phyloP scores from a whole-genome alignment of 2,888 invertebrate species.

The Zhengitettix transpicula region DNA sequence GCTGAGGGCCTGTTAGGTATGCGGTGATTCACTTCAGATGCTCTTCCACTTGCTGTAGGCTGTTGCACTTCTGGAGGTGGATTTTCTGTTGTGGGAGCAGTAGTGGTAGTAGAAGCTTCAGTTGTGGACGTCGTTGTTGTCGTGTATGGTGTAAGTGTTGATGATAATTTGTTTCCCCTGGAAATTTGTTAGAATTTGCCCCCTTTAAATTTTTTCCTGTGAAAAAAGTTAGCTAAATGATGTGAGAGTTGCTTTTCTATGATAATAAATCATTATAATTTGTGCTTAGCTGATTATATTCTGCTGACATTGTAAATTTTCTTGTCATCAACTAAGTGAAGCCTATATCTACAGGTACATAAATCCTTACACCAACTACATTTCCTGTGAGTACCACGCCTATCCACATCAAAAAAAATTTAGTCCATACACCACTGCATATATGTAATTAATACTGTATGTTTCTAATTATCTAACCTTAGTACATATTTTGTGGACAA shows the following conservation, averaged over 20 bases:
- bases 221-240: neutral
- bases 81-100: neutral
- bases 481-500: too few species aligned
- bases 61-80: slow-evolving; percentile 3
- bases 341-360: neutral
- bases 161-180: neutral
- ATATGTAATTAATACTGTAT: neutral
- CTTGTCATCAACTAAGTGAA: too few species aligned
- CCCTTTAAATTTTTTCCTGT: neutral
- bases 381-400: neutral
- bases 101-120: neutral
- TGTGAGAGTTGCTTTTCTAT: too few species aligned
- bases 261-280: too few species aligned
- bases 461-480: neutral
- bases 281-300: too few species aligned
- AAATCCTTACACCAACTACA: neutral
- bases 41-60: neutral
- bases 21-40: slow-evolving; percentile 2
- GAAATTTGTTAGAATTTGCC: neutral
- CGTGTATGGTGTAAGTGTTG: neutral
- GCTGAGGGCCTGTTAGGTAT: neutral
- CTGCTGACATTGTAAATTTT: too few species aligned
- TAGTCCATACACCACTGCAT: neutral
- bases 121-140: neutral
- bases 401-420: neutral